phyloP scores from a whole-genome alignment of 1,140 invertebrate genomes.

The Drosophila sp. region DNA sequence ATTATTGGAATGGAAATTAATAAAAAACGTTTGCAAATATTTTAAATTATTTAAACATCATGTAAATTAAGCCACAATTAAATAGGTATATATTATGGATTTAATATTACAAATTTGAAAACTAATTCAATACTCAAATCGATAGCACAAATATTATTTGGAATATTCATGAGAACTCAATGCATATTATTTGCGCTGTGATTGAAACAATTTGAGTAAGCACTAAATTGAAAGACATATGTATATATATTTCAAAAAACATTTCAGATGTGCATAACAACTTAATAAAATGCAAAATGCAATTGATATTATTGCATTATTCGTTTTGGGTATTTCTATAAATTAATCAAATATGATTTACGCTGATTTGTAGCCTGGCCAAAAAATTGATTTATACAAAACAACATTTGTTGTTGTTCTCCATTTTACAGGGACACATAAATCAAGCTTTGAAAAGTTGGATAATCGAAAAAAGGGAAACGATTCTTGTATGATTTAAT shows the following conservation, averaged over 20 bases:
- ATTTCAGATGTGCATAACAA: background rate
- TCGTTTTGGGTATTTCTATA: constrained; percentile 24
- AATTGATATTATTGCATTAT: constrained; percentile 11
- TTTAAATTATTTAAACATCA: too few relatives aligned
- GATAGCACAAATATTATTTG: too few relatives aligned
- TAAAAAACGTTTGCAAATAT: too few relatives aligned
- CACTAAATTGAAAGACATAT: background rate
- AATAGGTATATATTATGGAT: too few relatives aligned
- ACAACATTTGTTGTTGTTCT: constrained; percentile 1
- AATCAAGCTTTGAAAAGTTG: constrained; percentile 18
- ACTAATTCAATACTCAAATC: too few relatives aligned
- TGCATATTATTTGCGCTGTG: too few relatives aligned
- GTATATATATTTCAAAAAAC: background rate
- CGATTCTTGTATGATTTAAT: background rate
- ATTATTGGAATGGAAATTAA: too few relatives aligned
- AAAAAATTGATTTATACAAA: constrained; percentile 12
- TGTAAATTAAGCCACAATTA: too few relatives aligned
- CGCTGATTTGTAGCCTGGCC: constrained; percentile 40
- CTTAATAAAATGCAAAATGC: constrained; percentile 2
- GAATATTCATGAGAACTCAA: too few relatives aligned
- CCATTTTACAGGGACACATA: constrained; percentile 10
- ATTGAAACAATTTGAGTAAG: background rate
- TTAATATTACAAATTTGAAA: too few relatives aligned
- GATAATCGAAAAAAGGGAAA: background rate
- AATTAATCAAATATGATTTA: constrained; percentile 50